Evolutionary conservation across 2,888 invertebrate genomes (phyloP).

Genomic region (Galeruca laticollis): DNA sequence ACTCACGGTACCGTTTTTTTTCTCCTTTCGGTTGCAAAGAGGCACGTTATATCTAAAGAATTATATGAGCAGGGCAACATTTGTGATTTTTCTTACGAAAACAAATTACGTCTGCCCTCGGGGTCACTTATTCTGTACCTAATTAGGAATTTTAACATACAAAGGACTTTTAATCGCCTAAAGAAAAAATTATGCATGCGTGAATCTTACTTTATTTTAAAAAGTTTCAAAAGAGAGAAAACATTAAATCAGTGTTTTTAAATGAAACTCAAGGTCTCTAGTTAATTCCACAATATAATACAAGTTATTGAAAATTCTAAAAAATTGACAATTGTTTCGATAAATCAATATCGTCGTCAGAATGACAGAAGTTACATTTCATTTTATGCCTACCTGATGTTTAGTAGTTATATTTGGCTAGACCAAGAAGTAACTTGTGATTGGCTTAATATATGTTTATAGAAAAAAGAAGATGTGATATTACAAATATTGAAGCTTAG

Average conservation of each 20-base stretch:
- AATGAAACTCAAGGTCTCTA: too few species aligned
- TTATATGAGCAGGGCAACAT: slow-evolving; percentile 1
- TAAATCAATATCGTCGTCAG: too few species aligned
- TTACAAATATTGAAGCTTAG: too few species aligned
- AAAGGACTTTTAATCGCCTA: not conserved
- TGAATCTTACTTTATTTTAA: not conserved
- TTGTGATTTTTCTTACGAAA: not conserved
- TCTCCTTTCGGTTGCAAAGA: not conserved
- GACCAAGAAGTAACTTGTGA: too few species aligned
- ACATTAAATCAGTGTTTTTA: not conserved
- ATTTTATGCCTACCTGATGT: too few species aligned
- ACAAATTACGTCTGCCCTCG: not conserved
- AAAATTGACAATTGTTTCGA: too few species aligned
- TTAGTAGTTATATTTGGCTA: too few species aligned
- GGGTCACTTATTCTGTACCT: not conserved
- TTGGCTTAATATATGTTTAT: too few species aligned
- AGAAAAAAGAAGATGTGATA: too few species aligned
- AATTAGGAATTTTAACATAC: not conserved
- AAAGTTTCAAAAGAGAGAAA: not conserved
- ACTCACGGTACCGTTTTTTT: not conserved
- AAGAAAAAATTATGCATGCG: not conserved
- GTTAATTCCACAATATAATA: too few species aligned
- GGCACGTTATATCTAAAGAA: not conserved
- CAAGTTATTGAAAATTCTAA: too few species aligned
- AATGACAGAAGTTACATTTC: too few species aligned